Percentiles rank a stretch among this genome's conserved stretches.
These are phyloP conservation scores for Anolis carolinensis DNA, from an alignment of 2,113 vertebrate species.

Conservation along the genomic window DNA sequence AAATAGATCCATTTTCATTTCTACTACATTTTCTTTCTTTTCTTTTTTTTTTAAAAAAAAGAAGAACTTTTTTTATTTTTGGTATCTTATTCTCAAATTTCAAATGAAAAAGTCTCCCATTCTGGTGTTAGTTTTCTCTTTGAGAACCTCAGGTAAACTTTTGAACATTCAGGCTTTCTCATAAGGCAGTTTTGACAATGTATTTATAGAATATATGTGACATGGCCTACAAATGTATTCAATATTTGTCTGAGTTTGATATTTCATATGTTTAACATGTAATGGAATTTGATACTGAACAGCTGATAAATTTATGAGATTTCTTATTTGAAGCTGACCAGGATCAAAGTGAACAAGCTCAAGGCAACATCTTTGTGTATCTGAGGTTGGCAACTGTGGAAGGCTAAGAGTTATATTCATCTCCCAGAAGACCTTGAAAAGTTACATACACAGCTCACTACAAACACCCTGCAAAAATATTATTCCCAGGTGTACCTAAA, in stretches of 20 bases:
- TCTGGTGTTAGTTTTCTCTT: not conserved
- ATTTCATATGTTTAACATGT: not conserved
- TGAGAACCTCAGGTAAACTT: not conserved
- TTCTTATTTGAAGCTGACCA: not conserved
- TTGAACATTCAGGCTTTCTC: not conserved
- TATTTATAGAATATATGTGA: not conserved
- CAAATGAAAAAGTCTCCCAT: too few relatives aligned
- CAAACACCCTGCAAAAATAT: too few relatives aligned
- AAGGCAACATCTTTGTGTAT: not conserved
- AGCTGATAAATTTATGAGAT: not conserved
- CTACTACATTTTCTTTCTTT: too few relatives aligned
- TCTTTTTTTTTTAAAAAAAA: too few relatives aligned
- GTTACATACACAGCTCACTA: too few relatives aligned
- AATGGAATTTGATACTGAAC: not conserved
- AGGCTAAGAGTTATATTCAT: too few relatives aligned
- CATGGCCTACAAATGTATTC: not conserved
- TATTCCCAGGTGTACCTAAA: too few relatives aligned
- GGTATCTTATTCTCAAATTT: too few relatives aligned
- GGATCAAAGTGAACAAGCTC: not conserved
- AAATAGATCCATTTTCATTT: too few relatives aligned
- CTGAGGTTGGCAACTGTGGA: too few relatives aligned
- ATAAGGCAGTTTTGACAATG: not conserved
- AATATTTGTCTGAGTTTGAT: not conserved
- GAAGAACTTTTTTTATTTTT: too few relatives aligned
- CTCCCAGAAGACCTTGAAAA: too few relatives aligned